Evolutionary conservation across 2,888 invertebrate genomes (phyloP), one percentile per base, ranked within the genome.

Genomic region (Eupithecia insigniata): DNA sequence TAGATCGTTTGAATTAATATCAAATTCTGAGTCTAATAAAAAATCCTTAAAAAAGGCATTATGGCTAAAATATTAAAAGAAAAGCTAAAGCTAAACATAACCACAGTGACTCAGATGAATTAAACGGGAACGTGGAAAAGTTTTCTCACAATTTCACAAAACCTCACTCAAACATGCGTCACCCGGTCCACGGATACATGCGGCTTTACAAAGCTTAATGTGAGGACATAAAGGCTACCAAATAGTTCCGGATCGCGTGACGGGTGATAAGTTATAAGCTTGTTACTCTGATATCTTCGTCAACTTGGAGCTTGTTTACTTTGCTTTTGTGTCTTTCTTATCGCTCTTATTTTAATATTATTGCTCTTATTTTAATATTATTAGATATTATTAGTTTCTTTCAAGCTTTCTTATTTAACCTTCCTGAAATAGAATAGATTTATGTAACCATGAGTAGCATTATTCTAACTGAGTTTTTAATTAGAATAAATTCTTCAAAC

Each of bases 201-300:
- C 85, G 84, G 84, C 64, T 64, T 87, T 32, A 88, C 87, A 86
- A 88, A 85, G 88, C 88, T 87, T 88, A 88, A 90, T 90, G 88
- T 88, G 87, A 87, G 87, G 89, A 89, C 88, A 91, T 92, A 91
- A 92, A 92, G 82, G 84, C 86, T 87, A 91, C 88, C 88, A 91
- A 91, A 90, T 89, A 87, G 87, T 86, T 88, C 85, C 86, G 83
- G 84, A 85, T 85, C 85, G 77, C 72, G 68, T 76, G 72, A 74
- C 71, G 65, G 18, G 55, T 34, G 34, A 3, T 5, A 78, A 81
- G 78, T 36, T 58, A 69, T 28, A 26, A 58, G 66, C 55, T 14
- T 68, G 22, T 61, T 64, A 69, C 70, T 60, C 30, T 60, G 28
- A 60, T 30, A 30, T 30, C 30, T 30, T 58, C 58, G 4, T 58